Percentiles rank a stretch among this genome's conserved stretches.
Conservation (phyloP, 2,113 vertebrate species). For the Otus sunia region DNA sequence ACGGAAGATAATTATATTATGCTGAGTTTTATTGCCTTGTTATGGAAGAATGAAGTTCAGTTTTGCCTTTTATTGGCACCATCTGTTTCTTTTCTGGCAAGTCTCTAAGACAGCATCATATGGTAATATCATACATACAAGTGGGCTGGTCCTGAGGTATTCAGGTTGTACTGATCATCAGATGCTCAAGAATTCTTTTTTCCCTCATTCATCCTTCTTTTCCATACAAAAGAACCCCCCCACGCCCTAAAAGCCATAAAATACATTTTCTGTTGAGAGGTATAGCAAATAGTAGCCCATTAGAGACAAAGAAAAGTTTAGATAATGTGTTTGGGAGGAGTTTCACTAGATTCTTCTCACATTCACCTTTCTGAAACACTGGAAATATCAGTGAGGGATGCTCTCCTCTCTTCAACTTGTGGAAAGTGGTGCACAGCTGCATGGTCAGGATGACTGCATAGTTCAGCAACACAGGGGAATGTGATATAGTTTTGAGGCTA, state of each 20-base stretch:
- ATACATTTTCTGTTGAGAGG: background rate
- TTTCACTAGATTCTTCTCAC: background rate
- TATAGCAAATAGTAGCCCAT: background rate
- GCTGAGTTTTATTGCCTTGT: constrained; percentile 50
- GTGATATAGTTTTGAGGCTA: background rate
- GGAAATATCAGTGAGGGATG: background rate
- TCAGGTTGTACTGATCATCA: background rate
- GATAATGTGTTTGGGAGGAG: background rate
- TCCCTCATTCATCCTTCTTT: background rate
- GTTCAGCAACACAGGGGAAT: fast-evolving
- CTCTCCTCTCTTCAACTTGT: background rate
- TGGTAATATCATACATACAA: background rate
- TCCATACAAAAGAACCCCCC: background rate
- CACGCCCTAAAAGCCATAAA: background rate
- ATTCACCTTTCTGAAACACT: background rate
- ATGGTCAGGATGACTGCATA: fast-evolving
- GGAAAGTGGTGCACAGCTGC: background rate
- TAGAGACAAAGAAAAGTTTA: background rate
- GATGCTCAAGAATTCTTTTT: background rate
- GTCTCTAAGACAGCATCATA: background rate
- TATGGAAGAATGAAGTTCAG: constrained; percentile 60
- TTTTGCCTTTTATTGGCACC: constrained; percentile 66
- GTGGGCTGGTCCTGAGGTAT: background rate
- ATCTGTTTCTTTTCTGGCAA: constrained; percentile 69
- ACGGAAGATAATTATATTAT: constrained; percentile 67